Conservation (phyloP, 2,113 vertebrate species). For the Machaerirhynchus nigripectus region DNA sequence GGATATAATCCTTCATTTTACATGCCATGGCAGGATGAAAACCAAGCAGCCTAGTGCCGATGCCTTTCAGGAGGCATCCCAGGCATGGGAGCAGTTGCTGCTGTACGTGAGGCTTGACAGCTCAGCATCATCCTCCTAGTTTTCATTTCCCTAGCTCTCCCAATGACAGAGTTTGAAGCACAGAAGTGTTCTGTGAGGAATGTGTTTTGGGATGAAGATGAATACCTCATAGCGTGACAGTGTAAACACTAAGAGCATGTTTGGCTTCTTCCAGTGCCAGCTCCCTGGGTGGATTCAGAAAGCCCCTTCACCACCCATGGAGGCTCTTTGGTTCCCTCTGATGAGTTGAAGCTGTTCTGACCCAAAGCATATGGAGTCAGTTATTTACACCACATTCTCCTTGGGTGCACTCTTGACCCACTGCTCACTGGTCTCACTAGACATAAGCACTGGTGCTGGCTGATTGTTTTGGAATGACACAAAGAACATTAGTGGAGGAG, state of each 20-base stretch:
- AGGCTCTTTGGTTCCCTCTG: conserved; percentile 2
- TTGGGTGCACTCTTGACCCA: conserved; percentile 50
- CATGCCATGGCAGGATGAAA: background rate
- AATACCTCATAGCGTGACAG: background rate
- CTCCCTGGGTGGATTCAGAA: background rate
- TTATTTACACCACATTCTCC: conserved; percentile 42
- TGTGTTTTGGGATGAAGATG: conserved; percentile 58
- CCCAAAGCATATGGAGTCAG: conserved; percentile 56
- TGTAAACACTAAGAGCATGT: conserved; percentile 21
- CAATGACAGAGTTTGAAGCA: background rate
- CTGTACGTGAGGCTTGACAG: background rate
- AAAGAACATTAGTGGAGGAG: conserved; percentile 29
- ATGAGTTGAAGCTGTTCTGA: conserved; percentile 43
- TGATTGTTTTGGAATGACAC: conserved; percentile 41
- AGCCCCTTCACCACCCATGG: background rate
- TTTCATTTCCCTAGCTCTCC: background rate
- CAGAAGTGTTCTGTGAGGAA: conserved; percentile 43
- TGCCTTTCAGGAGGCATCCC: background rate
- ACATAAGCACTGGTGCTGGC: background rate
- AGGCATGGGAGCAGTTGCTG: background rate
- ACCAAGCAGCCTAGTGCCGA: background rate
- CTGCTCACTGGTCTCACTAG: background rate
- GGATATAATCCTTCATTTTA: background rate
- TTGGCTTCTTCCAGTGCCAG: conserved; percentile 44
- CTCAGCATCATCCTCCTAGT: background rate